Evolutionary conservation across 1,140 invertebrate genomes (phyloP).

Genomic region (Achroia grisella): DNA sequence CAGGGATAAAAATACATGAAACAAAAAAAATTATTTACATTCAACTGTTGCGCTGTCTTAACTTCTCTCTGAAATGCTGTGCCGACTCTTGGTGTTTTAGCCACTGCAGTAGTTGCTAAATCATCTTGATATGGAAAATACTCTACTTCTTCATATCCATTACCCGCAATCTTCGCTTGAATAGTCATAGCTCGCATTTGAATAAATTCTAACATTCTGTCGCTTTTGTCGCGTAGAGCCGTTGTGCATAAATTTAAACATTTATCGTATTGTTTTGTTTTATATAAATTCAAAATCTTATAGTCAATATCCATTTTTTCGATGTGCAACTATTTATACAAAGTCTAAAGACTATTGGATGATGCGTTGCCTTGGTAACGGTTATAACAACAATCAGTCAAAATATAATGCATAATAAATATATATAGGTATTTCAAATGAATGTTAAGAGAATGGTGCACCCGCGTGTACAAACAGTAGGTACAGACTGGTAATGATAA

Average conservation of each 20-base stretch:
- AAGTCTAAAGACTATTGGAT: too few relatives aligned
- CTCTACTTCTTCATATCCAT: conserved; percentile 62
- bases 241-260: conserved; percentile 47
- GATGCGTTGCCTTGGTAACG: too few relatives aligned
- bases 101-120: conserved; percentile 37
- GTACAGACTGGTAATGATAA: too few relatives aligned
- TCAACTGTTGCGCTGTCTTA: conserved; percentile 28
- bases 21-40: not conserved
- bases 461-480: too few relatives aligned
- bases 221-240: conserved; percentile 24
- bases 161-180: conserved; percentile 54
- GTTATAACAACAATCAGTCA: too few relatives aligned
- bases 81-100: conserved; percentile 56
- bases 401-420: too few relatives aligned
- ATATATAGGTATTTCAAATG: too few relatives aligned
- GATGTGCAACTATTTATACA: too few relatives aligned
- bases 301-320: conserved; percentile 42
- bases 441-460: too few relatives aligned
- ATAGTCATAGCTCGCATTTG: conserved; percentile 58
- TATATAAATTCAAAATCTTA: conserved; percentile 56
- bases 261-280: conserved; percentile 52
- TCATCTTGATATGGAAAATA: conserved; percentile 48
- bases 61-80: conserved; percentile 44
- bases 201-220: conserved; percentile 54
- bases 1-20: too few relatives aligned